phyloP scores from a whole-genome alignment of 2,888 invertebrate genomes.

The Clusia tigrina region DNA sequence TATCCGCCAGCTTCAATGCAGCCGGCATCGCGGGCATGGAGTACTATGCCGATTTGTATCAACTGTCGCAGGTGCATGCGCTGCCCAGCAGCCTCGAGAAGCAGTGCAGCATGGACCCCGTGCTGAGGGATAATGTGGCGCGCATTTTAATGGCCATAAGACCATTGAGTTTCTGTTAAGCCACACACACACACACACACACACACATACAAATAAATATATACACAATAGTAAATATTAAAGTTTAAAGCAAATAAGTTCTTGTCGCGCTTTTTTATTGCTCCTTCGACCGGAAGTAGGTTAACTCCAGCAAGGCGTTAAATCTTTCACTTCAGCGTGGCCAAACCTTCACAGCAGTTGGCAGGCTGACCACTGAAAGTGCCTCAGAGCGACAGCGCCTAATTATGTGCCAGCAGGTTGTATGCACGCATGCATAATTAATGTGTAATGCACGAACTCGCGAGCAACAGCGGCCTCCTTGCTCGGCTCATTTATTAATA shows the following conservation, averaged over 20 bases:
- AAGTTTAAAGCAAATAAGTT: background rate
- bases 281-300: background rate
- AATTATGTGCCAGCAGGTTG: conserved; percentile 20
- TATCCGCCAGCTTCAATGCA: conserved; percentile 74
- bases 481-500: too few species aligned
- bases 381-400: conserved; percentile 9
- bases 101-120: conserved; percentile 57
- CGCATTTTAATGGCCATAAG: conserved; percentile 59
- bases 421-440: conserved; percentile 23
- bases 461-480: too few species aligned
- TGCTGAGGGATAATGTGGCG: conserved; percentile 61
- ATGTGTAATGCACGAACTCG: conserved; percentile 3
- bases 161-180: conserved; percentile 63
- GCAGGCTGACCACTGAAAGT: background rate
- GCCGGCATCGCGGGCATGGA: conserved; percentile 61
- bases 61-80: conserved; percentile 71
- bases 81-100: conserved; percentile 57
- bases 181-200: too few species aligned
- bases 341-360: background rate
- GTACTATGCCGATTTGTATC: conserved; percentile 78
- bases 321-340: background rate
- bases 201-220: too few species aligned
- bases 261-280: background rate
- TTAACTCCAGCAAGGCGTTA: too few species aligned
- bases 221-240: too few species aligned